These are phyloP conservation scores for Dasysyrphus tricinctus DNA, from an alignment of 2,888 invertebrate genomes.

Conservation along the genomic window DNA sequence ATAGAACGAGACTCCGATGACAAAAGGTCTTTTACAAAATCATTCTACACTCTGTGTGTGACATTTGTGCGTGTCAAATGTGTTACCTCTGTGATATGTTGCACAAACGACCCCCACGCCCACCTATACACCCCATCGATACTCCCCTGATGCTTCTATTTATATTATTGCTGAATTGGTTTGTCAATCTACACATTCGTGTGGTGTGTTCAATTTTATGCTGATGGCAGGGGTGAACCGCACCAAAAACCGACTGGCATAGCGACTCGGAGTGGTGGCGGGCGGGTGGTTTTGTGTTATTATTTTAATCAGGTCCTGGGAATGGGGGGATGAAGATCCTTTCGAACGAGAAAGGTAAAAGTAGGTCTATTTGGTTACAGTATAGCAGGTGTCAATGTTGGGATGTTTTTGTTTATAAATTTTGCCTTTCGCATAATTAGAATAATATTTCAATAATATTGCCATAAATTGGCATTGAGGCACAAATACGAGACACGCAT, in stretches of 20 bases:
- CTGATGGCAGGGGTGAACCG: conserved; percentile 46
- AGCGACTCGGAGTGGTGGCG: neutral
- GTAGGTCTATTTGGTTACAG: neutral
- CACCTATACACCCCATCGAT: neutral
- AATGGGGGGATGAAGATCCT: neutral
- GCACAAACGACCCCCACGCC: conserved; percentile 13
- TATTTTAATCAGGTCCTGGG: conserved; percentile 25
- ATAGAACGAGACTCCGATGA: neutral
- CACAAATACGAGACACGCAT: conserved; percentile 50
- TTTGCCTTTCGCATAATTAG: conserved; percentile 56
- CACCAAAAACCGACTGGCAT: neutral
- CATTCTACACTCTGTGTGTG: neutral
- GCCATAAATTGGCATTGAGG: conserved; percentile 57
- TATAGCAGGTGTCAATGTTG: conserved; percentile 61
- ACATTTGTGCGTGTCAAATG: conserved; percentile 35
- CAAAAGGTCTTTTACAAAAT: conserved; percentile 20
- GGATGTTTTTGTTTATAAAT: conserved; percentile 58
- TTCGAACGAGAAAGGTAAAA: neutral
- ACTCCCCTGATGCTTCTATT: neutral
- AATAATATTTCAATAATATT: conserved; percentile 71
- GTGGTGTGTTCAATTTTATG: conserved; percentile 59
- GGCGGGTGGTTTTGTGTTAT: conserved; percentile 29
- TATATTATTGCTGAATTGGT: conserved; percentile 32
- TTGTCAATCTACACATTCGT: conserved; percentile 62
- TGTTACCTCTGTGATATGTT: conserved; percentile 21